phyloP scores from a whole-genome alignment of 2,113 vertebrate genomes.

The Empidonax traillii region DNA sequence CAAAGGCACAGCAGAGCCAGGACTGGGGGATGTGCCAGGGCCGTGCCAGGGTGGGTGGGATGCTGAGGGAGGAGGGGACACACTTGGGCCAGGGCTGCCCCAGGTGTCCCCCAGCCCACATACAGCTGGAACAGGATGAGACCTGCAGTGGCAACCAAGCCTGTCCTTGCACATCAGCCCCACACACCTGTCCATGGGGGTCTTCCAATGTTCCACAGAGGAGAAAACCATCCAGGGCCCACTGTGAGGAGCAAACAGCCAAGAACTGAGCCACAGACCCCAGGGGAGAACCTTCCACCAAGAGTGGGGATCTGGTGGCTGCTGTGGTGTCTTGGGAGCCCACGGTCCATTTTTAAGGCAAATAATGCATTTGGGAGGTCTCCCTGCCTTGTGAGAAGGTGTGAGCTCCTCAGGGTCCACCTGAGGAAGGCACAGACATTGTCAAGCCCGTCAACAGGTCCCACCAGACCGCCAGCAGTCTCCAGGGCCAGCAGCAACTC shows the following conservation, averaged over 20 bases:
- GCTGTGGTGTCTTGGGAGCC: neutral
- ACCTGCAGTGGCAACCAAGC: neutral
- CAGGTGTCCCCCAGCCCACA: neutral
- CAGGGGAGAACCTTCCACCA: neutral
- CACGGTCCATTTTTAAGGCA: neutral
- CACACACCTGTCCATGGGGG: rapidly evolving
- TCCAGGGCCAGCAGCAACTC: neutral
- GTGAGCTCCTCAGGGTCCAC: neutral
- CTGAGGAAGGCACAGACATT: rapidly evolving
- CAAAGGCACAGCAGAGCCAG: neutral
- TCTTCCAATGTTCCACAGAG: neutral
- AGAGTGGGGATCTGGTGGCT: neutral
- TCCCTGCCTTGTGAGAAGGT: neutral
- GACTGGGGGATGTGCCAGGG: rapidly evolving
- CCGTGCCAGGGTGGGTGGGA: neutral
- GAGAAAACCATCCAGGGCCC: neutral
- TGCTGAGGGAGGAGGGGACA: rapidly evolving
- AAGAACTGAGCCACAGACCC: neutral
- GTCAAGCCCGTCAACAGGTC: neutral
- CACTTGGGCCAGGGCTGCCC: neutral
- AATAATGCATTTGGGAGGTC: neutral
- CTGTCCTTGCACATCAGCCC: neutral
- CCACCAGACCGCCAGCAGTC: neutral
- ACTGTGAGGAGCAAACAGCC: neutral
- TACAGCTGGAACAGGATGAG: neutral